Evolutionary conservation across 1,140 invertebrate genomes (phyloP), one percentile per base, ranked within the genome.

Genomic region (Elymnias hypermnestra): DNA sequence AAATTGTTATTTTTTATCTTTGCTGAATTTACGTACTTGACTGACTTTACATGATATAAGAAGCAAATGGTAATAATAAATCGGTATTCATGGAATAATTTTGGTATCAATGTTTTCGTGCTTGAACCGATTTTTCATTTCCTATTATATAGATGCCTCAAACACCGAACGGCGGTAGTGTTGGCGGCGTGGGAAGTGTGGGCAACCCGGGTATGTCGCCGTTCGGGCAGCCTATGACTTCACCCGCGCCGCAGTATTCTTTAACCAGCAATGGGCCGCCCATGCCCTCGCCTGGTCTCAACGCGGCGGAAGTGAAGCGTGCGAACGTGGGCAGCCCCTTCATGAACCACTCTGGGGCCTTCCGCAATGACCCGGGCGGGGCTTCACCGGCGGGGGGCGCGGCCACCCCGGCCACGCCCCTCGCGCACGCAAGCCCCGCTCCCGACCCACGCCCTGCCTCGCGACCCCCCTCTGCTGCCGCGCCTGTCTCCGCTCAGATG

Each of bases 131-230:
- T n/a, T n/a, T n/a, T n/a, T n/a, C n/a, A n/a, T n/a, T n/a, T n/a
- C n/a, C n/a, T 42, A 33, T 5, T 47, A 14, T 35, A 9, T 50
- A 77, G 58, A 77, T 84, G 73, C 88, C 89, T 39, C 73, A 87
- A 9, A 87, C 88, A 15, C 85, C 89, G 0, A 89, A 89, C 57
- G 81, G 86, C 7, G 88, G 87, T 21, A 87, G 89, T 22, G 52
- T 57, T 5, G 46, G 53, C 18, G 46, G 52, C 10, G 86, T 88
- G 15, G 71, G 72, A 29, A 72, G 66, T 53, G 65, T 74, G 25
- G 71, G 87, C 46, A 90, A 90, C 70, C 88, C 90, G 5, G 90
- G 90, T 29, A 86, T 91, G 21, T 91, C 90, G 19, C 90, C 91
- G 1, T 92, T 91, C 57, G 88, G 86, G 3, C 88, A 89, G 62